Percentiles rank a stretch among this genome's conserved stretches.
phyloP scores from a whole-genome alignment of 2,888 invertebrate species.

The Octodonta nipae region DNA sequence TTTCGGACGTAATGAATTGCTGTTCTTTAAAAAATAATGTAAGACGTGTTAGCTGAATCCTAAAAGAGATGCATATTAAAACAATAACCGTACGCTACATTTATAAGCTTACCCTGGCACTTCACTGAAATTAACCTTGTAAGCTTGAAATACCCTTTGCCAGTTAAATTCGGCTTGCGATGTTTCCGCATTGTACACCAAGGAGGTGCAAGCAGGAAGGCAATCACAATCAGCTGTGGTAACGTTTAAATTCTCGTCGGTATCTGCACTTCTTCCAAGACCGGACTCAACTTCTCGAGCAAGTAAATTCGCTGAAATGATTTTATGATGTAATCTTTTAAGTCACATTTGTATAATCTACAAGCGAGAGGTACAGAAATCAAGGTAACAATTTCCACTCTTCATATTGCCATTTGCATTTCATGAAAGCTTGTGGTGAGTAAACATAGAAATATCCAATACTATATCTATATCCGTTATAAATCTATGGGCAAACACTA shows the following conservation, averaged over 20 bases:
- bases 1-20: slow-evolving; percentile 41
- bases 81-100: not conserved
- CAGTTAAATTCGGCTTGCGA: slow-evolving; percentile 58
- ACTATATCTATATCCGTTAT: no score
- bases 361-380: no score
- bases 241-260: slow-evolving; percentile 12
- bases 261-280: slow-evolving; percentile 19
- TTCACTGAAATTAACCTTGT: slow-evolving; percentile 33
- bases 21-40: slow-evolving; percentile 61
- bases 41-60: slow-evolving; percentile 45
- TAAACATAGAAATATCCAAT: no score
- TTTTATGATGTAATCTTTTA: no score
- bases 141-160: slow-evolving; percentile 44
- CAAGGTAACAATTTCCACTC: no score
- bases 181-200: slow-evolving; percentile 58
- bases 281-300: slow-evolving; percentile 39
- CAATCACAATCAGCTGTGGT: slow-evolving; percentile 39
- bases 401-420: no score
- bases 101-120: slow-evolving; percentile 27
- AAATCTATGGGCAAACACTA: no score
- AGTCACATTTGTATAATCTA: no score
- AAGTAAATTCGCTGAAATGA: slow-evolving; percentile 40
- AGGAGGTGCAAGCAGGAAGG: slow-evolving; percentile 53
- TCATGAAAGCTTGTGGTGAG: no score
- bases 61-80: slow-evolving; percentile 23